These are phyloP conservation scores for Leptobrachium ailaonicum DNA, from an alignment of 2,113 vertebrate species.

Conservation along the genomic window DNA sequence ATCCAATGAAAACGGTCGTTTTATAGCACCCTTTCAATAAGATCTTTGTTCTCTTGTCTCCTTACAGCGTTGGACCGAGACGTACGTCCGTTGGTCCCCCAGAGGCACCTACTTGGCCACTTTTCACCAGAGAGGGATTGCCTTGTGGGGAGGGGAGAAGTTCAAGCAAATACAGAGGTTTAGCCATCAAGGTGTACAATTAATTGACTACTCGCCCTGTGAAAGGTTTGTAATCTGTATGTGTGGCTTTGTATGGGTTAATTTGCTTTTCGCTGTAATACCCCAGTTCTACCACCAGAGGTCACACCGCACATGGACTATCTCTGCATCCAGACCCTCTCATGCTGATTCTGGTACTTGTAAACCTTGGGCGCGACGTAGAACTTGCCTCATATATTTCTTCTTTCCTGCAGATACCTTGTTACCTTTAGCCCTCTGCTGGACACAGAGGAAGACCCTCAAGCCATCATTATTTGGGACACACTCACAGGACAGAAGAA, in stretches of 20 bases:
- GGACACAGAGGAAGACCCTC: conserved; percentile 96
- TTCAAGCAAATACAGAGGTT: conserved; percentile 98
- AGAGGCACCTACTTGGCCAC: conserved; percentile 96
- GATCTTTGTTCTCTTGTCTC: background rate
- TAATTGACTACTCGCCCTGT: conserved; percentile 97
- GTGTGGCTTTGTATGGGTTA: background rate
- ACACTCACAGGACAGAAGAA: conserved; percentile 96
- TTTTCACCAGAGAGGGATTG: conserved; percentile 94
- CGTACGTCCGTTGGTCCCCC: conserved; percentile 95
- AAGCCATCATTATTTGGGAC: conserved; percentile 99
- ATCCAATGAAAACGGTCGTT: no score
- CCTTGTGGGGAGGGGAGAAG: conserved; percentile 97
- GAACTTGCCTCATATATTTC: background rate
- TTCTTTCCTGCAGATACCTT: conserved; percentile 75
- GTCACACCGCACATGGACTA: background rate
- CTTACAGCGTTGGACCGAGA: conserved; percentile 93
- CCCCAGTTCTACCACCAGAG: background rate
- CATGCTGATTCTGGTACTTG: no score
- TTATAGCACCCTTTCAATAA: no score
- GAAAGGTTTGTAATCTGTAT: conserved; percentile 77
- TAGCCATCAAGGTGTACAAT: conserved; percentile 93
- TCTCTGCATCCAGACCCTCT: no score
- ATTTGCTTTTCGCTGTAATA: background rate
- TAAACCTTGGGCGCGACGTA: no score
- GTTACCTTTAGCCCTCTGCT: conserved; percentile 95